phyloP scores from a whole-genome alignment of 2,113 vertebrate genomes.

The Montifringilla adamsi region DNA sequence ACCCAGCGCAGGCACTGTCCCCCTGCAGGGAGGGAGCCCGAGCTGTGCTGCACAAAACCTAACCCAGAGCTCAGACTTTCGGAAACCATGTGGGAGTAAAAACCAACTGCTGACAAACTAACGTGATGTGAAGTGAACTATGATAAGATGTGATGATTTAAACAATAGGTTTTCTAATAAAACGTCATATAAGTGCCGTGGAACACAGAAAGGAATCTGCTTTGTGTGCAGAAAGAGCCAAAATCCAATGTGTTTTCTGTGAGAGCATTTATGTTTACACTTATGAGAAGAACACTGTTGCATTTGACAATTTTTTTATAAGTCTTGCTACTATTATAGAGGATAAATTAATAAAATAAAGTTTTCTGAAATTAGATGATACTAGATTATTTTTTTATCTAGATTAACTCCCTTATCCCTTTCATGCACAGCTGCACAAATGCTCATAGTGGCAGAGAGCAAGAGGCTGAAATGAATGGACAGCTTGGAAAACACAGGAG shows the following conservation, averaged over 20 bases:
- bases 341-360: not conserved
- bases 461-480: not conserved
- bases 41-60: accelerated
- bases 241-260: not conserved
- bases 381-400: not conserved
- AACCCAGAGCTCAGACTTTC: not conserved
- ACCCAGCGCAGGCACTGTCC: accelerated
- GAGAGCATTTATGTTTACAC: not conserved
- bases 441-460: not conserved
- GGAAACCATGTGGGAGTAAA: not conserved
- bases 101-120: not conserved
- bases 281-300: not conserved
- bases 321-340: not conserved
- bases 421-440: not conserved
- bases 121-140: not conserved
- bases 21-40: accelerated
- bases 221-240: not conserved
- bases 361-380: not conserved
- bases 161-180: not conserved
- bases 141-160: not conserved
- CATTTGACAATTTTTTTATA: not conserved
- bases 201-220: not conserved
- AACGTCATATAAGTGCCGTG: not conserved
- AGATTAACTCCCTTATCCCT: not conserved
- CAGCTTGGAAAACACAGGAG: not conserved